Base-by-base conservation (phyloP, 2,888 invertebrate species). In the Acrobasis consociella region DNA sequence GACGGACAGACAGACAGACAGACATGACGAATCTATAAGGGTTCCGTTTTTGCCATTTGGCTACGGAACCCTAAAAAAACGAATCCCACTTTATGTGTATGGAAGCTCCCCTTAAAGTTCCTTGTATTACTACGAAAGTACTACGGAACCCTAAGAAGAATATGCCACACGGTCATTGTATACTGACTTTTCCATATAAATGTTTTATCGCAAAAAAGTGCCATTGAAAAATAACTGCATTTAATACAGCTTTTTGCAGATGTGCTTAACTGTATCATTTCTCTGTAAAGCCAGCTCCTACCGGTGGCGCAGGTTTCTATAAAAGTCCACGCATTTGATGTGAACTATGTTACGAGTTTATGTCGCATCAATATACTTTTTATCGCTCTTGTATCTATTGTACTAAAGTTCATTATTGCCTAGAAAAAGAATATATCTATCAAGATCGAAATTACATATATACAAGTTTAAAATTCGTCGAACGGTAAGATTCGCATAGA, bases 271-370 rank as follows among this genome's bases (percentile, higher is more conserved):
- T 39, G 55, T 62, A 69, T 70, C 66, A 74, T 76, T 75, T 74
- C 70, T 70, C 67, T 62, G 67, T 72, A 68, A 71, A 74, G 73
- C 69, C 37, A 62, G 69, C n/a, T n/a, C n/a, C n/a, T 76, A 84
- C 85, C 80, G 78, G 85, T 82, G 69, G 55, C 69, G 60, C 82
- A 62, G 67, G 85, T 82, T 83, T 76, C 69, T 73, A 65, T 72
- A 69, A 69, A 69, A 62, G 66, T 62, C 22, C 31, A 60, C 58
- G 49, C 55, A 50, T 58, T 31, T 63, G 62, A 66, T 65, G 60
- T 63, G 58, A 53, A 62, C 56, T 60, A 62, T 62, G 58, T 60
- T 60, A 64, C 63, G 49, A 51, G 64, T 64, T 64, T 58, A 60
- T 13, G 46, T 62, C 7, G 58, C 58, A 64, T 62, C 62, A 67